phyloP scores from a whole-genome alignment of 30 jellyfish, hydroid and myxozoan genomes.

The Mastigias papua region DNA sequence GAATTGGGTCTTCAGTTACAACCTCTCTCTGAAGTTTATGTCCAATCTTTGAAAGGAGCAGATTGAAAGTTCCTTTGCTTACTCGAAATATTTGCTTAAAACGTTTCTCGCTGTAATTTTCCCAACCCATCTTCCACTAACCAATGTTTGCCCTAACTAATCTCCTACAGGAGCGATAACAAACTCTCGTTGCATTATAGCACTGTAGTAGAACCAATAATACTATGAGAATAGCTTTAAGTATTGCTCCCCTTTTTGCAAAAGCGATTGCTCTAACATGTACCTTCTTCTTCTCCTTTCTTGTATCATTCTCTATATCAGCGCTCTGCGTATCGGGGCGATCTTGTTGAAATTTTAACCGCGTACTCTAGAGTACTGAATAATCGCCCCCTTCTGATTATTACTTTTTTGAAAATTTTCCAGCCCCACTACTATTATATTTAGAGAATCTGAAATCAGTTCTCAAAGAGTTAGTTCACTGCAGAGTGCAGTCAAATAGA shows the following conservation, averaged over 20 bases:
- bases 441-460: too few species aligned
- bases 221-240: not conserved
- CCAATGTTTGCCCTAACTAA: conserved; percentile 23
- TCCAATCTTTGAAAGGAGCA: conserved; percentile 48
- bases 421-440: too few species aligned
- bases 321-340: not conserved
- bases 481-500: too few species aligned
- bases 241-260: not conserved
- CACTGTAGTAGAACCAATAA: not conserved
- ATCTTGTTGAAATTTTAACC: not conserved
- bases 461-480: too few species aligned
- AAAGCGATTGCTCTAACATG: not conserved
- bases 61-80: conserved; percentile 34
- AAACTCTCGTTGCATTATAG: not conserved
- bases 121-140: too few species aligned
- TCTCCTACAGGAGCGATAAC: conserved; percentile 11
- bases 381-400: too few species aligned
- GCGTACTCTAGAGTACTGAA: too few species aligned
- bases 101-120: too few species aligned
- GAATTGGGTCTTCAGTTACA: conserved; percentile 58
- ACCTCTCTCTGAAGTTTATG: conserved; percentile 49
- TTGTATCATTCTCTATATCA: not conserved
- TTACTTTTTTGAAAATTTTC: too few species aligned
- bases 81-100: conserved; percentile 37
- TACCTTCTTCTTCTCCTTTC: not conserved